Conservation (phyloP, 2,797 vertebrate genomes). For the Spinibarbus caldwelli region DNA sequence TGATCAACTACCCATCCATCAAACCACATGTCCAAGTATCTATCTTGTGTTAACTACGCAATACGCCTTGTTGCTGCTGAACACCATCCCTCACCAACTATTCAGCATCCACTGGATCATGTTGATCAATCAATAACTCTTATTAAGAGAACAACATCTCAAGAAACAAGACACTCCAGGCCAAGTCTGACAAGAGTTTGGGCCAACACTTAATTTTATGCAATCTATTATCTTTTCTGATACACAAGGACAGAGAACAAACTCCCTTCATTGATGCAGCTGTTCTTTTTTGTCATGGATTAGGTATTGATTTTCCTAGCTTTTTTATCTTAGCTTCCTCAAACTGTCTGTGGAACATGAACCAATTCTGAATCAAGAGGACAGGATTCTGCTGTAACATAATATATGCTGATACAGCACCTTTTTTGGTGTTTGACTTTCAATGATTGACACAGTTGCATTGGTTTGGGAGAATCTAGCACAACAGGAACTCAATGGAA, state of each 20-base stretch:
- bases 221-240: not conserved
- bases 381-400: not conserved
- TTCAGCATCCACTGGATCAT: not conserved
- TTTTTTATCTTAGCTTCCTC: constrained; percentile 9
- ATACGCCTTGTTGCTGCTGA: not conserved
- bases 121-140: constrained; percentile 9
- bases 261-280: not conserved
- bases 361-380: not conserved
- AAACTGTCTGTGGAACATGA: not conserved
- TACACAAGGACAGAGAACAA: not conserved
- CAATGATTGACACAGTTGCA: not conserved
- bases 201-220: not conserved
- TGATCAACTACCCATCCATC: not conserved
- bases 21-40: not conserved
- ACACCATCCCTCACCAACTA: not conserved
- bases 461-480: not conserved
- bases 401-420: not conserved
- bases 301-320: not conserved
- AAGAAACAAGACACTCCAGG: not conserved
- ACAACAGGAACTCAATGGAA: not conserved
- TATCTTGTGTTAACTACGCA: not conserved
- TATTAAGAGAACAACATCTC: constrained; percentile 6
- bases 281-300: constrained; percentile 17
- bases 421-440: not conserved
- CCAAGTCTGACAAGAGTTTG: not conserved